phyloP scores from a whole-genome alignment of 2,888 invertebrate species.

The Hirudinaria manillensis region DNA sequence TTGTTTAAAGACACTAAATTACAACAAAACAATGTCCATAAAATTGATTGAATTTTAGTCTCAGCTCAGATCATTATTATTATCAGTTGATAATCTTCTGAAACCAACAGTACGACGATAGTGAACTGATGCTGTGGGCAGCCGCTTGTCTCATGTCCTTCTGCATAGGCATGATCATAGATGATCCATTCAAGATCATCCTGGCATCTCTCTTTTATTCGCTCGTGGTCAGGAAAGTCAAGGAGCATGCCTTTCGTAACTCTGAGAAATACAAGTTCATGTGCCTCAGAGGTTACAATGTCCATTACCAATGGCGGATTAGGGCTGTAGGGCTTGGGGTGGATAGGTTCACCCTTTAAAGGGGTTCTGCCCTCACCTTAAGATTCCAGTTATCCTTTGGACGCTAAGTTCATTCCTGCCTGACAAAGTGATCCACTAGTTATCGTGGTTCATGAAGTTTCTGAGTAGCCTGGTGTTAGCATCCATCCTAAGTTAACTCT shows the following conservation, averaged over 20 bases:
- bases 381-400: background rate
- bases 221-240: conserved; percentile 24
- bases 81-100: background rate
- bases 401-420: background rate
- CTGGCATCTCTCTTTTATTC: conserved; percentile 20
- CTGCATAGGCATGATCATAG: conserved; percentile 28
- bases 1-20: too few relatives aligned
- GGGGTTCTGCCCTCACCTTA: background rate
- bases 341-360: background rate
- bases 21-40: too few relatives aligned
- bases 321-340: too few relatives aligned
- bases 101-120: background rate
- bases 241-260: conserved; percentile 26
- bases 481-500: too few relatives aligned
- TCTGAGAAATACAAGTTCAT: conserved; percentile 16
- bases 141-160: conserved; percentile 23
- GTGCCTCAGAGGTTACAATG: conserved; percentile 25
- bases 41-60: too few relatives aligned
- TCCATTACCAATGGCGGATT: background rate
- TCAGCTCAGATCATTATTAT: background rate
- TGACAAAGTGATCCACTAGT: too few relatives aligned
- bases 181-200: conserved; percentile 26
- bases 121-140: conserved; percentile 10
- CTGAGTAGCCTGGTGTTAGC: too few relatives aligned
- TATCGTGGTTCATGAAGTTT: too few relatives aligned